Evolutionary conservation across 2,113 vertebrate genomes (phyloP), one percentile per base, ranked within the genome.

Genomic region (Prunella himalayana): DNA sequence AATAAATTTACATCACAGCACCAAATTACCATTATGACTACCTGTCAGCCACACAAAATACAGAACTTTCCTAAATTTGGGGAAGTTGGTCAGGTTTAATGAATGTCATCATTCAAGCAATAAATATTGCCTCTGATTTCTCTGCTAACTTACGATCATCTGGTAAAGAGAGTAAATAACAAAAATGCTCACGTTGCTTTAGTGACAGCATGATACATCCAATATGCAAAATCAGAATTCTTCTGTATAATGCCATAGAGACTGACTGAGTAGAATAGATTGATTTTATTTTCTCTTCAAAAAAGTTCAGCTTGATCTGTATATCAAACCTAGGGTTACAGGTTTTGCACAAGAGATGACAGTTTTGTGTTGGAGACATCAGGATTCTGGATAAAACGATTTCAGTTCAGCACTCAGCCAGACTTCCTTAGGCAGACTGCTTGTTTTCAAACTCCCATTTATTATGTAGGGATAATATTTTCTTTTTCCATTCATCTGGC

Each of bases 401-500:
- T 79, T 51, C 41, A 76, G 66, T 87, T 90, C 37, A 68, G 54
- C 42, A 44, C 44, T 83, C 82, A 88, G 27, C 11, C 60, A 95
- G 84, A 75, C 18, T 88, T 77, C 37, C 47, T 83, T 31, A 82
- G 76, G 15, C 60, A 92, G 90, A 22, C 70, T 76, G 33, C 23
- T 76, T 86, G 72, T 71, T 69, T 53, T 78, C 37, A 70, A 30
- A 82, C 69, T 75, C 15, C 5, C n/a, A 90, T 64, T 59, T 93
- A 64, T 91, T 83, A 88, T 78, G 71, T 42, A 78, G 22, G 75
- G 77, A 92, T 65, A 87, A 94, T 82, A 86, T 82, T 95, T 97
- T 85, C 78, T 94, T 95, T 89, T 95, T 82, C 75, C 66, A 82
- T 95, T 94, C 90, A 86, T 93, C 89, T 95, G 50, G 10, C 33